phyloP scores from a whole-genome alignment of 1,140 invertebrate genomes.

The Diploscapter pachys region DNA sequence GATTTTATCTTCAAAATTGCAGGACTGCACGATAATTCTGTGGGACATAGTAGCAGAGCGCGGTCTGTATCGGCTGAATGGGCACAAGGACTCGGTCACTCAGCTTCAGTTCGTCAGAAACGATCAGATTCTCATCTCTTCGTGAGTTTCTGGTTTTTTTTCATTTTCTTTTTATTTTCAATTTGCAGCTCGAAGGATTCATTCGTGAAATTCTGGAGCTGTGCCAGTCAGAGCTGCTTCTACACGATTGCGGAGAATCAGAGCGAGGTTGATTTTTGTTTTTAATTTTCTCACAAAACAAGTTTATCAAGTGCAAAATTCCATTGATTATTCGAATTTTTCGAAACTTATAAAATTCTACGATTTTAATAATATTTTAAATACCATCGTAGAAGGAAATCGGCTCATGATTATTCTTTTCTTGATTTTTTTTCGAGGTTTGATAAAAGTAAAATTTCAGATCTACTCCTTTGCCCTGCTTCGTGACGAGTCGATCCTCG shows the following conservation, averaged over 20 bases:
- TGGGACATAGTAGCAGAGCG: constrained; percentile 89
- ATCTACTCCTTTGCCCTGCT: constrained; percentile 78
- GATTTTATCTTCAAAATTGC: constrained; percentile 2
- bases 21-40: constrained; percentile 70
- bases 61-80: constrained; percentile 80
- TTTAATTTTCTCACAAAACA: constrained; percentile 15
- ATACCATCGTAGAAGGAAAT: no score
- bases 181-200: constrained; percentile 79
- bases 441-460: constrained; percentile 60
- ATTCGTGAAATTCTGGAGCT: constrained; percentile 94
- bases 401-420: constrained; percentile 29
- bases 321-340: no score
- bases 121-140: constrained; percentile 74
- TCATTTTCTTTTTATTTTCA: constrained; percentile 8
- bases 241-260: constrained; percentile 73
- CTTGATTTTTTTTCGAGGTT: no score
- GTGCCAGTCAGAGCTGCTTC: constrained; percentile 90
- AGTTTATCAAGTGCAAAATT: no score
- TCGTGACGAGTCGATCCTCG: constrained; percentile 66
- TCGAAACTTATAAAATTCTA: no score
- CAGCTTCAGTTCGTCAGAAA: constrained; percentile 75
- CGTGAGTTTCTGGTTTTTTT: constrained; percentile 52
- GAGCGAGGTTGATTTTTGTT: constrained; percentile 62
- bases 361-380: no score
- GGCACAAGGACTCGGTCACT: constrained; percentile 88